phyloP scores from a whole-genome alignment of 2,113 vertebrate species.

The Cyprinodon tularosa region DNA sequence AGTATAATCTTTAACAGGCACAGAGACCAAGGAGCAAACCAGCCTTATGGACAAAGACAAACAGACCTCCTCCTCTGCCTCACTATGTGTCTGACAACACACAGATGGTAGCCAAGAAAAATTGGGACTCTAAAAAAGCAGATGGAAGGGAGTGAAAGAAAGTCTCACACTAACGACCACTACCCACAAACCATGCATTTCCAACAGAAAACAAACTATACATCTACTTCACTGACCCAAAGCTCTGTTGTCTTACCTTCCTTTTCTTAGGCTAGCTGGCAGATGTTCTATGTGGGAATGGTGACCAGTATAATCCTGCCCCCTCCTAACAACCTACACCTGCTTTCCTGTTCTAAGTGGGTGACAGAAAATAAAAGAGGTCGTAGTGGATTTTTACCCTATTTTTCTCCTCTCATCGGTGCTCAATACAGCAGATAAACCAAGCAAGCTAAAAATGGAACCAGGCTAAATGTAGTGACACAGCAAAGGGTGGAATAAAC shows the following conservation, averaged over 20 bases:
- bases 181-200: slow-evolving; percentile 35
- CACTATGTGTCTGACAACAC: slow-evolving; percentile 42
- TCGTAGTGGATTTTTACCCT: slow-evolving; percentile 2
- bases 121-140: slow-evolving; percentile 42
- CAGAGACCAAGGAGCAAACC: background rate
- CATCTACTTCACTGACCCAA: slow-evolving; percentile 9
- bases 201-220: slow-evolving; percentile 56
- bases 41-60: slow-evolving; percentile 36
- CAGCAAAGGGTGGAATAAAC: slow-evolving; percentile 25
- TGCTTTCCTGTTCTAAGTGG: slow-evolving; percentile 17
- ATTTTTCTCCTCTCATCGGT: background rate
- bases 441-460: slow-evolving; percentile 36
- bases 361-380: slow-evolving; percentile 11
- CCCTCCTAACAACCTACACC: slow-evolving; percentile 43
- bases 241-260: slow-evolving; percentile 13
- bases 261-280: slow-evolving; percentile 11
- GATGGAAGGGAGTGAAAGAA: slow-evolving; percentile 38
- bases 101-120: slow-evolving; percentile 57
- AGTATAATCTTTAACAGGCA: slow-evolving; percentile 3
- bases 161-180: slow-evolving; percentile 30
- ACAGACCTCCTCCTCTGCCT: slow-evolving; percentile 19
- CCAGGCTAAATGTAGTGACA: slow-evolving; percentile 55
- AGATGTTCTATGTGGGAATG: slow-evolving; percentile 38
- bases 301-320: slow-evolving; percentile 29
- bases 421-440: background rate